phyloP scores from a whole-genome alignment of 2,888 invertebrate genomes.

The Branchellion lobata region DNA sequence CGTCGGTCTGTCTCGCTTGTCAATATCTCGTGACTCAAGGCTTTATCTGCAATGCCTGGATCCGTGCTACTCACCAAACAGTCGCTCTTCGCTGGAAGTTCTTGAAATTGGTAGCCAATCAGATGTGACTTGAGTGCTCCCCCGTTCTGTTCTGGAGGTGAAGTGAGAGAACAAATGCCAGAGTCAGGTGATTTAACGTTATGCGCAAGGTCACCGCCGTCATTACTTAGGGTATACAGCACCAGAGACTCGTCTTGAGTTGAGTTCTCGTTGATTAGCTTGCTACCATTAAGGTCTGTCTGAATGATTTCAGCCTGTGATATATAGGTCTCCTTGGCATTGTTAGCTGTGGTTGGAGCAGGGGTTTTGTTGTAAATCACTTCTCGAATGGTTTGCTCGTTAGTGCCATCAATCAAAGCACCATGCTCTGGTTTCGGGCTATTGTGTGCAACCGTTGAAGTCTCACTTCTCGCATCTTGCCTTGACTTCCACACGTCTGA shows the following conservation, averaged over 20 bases:
- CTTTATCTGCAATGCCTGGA: no score
- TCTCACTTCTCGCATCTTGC: no score
- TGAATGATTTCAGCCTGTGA: neutral
- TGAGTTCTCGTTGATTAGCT: neutral
- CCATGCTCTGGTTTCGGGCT: no score
- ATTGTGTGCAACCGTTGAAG: no score
- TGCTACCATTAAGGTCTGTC: neutral
- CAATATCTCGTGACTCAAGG: neutral
- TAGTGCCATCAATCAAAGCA: no score
- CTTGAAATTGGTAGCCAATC: no score
- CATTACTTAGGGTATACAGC: conserved; percentile 9
- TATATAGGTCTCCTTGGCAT: neutral
- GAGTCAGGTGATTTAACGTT: conserved; percentile 25
- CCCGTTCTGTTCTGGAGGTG: neutral
- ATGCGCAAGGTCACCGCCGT: neutral
- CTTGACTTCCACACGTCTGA: no score
- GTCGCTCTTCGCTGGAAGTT: no score
- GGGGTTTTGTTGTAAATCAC: neutral
- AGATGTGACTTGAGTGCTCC: neutral
- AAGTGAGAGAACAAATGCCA: conserved; percentile 23
- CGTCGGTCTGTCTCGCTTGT: neutral
- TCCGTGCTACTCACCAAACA: no score
- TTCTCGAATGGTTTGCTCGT: neutral
- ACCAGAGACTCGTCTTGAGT: conserved; percentile 18
- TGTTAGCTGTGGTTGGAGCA: neutral